phyloP scores from a whole-genome alignment of 2,797 vertebrate genomes.

The Rachycentron canadum region DNA sequence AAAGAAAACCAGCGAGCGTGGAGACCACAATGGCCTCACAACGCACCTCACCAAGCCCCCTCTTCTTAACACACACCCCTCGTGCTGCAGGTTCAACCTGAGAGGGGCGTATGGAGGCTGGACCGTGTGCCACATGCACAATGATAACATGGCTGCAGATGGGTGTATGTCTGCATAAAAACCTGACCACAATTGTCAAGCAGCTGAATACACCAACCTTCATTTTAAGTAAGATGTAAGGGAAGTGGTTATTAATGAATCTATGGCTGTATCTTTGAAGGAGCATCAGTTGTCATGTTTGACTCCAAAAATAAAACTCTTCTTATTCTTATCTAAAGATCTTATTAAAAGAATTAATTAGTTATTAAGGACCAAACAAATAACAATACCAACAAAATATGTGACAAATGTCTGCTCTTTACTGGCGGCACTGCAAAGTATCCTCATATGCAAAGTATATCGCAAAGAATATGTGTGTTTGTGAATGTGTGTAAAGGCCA shows the following conservation, averaged over 20 bases:
- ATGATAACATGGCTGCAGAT: slow-evolving; percentile 64
- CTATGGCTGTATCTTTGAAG: slow-evolving; percentile 1
- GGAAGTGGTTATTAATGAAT: slow-evolving; percentile 1
- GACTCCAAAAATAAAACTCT: slow-evolving; percentile 8
- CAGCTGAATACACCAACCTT: slow-evolving; percentile 66
- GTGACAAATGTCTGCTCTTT: background rate
- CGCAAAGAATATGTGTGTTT: slow-evolving; percentile 34
- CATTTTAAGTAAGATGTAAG: slow-evolving; percentile 42
- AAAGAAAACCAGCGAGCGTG: slow-evolving; percentile 84
- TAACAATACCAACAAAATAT: slow-evolving; percentile 1
- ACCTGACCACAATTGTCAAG: slow-evolving; percentile 58
- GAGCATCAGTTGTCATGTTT: slow-evolving; percentile 9
- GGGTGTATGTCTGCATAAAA: slow-evolving; percentile 49
- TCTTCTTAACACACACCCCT: slow-evolving; percentile 85
- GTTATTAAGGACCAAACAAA: slow-evolving; percentile 2
- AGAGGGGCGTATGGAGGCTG: slow-evolving; percentile 47
- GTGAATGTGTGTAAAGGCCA: slow-evolving; percentile 25
- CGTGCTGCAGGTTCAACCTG: slow-evolving; percentile 73
- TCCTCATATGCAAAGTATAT: slow-evolving; percentile 32
- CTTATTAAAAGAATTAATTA: background rate
- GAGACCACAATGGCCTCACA: slow-evolving; percentile 76
- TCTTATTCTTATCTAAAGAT: too few relatives aligned
- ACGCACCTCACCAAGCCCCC: slow-evolving; percentile 72
- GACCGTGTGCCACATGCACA: slow-evolving; percentile 57
- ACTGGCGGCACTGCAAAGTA: background rate